phyloP scores from a whole-genome alignment of 2,113 vertebrate species.

The Salvelinus namaycush region DNA sequence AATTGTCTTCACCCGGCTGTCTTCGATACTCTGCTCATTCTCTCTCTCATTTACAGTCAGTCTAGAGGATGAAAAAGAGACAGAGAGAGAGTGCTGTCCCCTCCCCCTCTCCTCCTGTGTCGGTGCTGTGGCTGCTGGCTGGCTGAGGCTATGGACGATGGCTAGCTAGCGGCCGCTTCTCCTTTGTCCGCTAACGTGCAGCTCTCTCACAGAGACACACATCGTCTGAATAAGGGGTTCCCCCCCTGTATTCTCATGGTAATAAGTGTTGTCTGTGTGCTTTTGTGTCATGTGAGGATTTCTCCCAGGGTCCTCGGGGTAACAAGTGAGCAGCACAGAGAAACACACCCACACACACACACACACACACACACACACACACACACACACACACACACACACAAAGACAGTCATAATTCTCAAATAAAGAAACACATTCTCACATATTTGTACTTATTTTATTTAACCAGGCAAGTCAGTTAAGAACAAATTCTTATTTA shows the following conservation, averaged over 20 bases:
- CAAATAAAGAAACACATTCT: neutral
- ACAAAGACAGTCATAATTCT: neutral
- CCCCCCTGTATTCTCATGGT: slow-evolving; percentile 50
- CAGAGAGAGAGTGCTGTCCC: slow-evolving; percentile 17
- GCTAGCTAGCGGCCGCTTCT: slow-evolving; percentile 30
- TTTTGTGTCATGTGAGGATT: slow-evolving; percentile 18
- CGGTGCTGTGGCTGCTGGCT: slow-evolving; percentile 1
- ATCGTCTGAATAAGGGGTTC: slow-evolving; percentile 33
- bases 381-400: neutral
- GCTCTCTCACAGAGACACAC: slow-evolving; percentile 28
- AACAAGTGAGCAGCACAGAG: neutral
- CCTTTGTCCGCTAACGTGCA: slow-evolving; percentile 58
- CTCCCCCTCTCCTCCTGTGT: slow-evolving; percentile 28
- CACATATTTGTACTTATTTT: neutral
- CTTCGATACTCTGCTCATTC: neutral
- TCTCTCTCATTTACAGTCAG: neutral
- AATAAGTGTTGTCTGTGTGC: slow-evolving; percentile 50
- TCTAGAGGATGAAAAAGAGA: neutral
- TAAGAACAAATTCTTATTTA: too few species aligned
- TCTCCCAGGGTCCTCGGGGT: neutral
- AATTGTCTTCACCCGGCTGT: neutral
- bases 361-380: too few species aligned
- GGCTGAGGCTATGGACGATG: slow-evolving; percentile 9
- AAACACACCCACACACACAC: slow-evolving; percentile 2
- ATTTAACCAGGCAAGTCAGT: neutral